Base-by-base conservation (phyloP, 2,888 invertebrate genomes). In the Torymus tubicola region DNA sequence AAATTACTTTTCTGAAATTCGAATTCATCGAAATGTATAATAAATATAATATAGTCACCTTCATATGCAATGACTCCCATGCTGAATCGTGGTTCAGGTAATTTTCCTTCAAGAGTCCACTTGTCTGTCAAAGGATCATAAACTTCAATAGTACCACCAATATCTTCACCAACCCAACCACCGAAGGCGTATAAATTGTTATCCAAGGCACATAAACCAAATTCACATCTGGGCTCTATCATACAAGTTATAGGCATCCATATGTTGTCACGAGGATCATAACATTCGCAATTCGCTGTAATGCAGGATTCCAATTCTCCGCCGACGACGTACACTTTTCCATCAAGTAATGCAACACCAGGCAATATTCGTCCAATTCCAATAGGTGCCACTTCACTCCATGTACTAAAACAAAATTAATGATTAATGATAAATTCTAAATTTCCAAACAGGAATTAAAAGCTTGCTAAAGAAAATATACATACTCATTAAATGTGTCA, bases 101-200 rank as follows among this genome's bases (percentile, higher is more conserved):
- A 93, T 87, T 94, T 93, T 0, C 96, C 97, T 77, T 94, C 93
- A 65, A 95, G 91, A 52, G 93, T 92, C 98, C 98, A 98, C 82
- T 93, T 93, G 89, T 97, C 94, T 53, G 93, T 92, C 78, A 94
- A 92, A 0, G 97, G 96, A 90, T 97, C 96, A 89, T 96, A 98
- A 85, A 95, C 93, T 90, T 98, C 98, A 83, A 98, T 96, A 0
- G 96, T 95, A 31, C 95, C 95, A 1, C 97, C 97, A 89, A 98
- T 96, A 88, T 97, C 97, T 82, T 96, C 95, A 0, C 97, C 98
- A 53, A 98, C 95, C 97, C 98, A 98, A 3, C 98, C 98, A 63
- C 98, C 98, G 85, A 98, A 94, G 0, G 97, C 97, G 89, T 96
- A 97, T 80, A 98, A 91, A 86, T 94, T 94, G 50, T 96, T 96